Conservation (phyloP, 1,140 invertebrate species). For the Octopus bimaculoides region DNA sequence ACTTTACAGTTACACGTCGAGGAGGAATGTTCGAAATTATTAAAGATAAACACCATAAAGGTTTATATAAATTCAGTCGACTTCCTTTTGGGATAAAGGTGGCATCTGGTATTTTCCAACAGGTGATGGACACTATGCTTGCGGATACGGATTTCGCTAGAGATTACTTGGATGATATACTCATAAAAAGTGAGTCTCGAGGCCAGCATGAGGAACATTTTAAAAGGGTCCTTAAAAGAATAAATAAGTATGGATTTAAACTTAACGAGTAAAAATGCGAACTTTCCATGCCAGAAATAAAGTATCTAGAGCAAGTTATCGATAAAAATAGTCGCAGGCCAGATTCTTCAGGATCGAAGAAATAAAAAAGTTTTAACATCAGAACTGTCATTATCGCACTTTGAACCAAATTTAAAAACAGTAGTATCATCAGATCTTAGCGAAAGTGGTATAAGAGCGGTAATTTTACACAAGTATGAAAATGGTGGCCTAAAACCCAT, state of each 20-base stretch:
- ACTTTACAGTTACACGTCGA: neutral
- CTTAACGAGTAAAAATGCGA: neutral
- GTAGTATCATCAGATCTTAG: neutral
- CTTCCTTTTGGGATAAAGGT: neutral
- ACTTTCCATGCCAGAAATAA: neutral
- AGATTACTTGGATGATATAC: neutral
- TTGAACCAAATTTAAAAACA: neutral
- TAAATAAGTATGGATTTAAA: neutral
- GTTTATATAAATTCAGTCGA: neutral
- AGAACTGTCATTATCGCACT: neutral
- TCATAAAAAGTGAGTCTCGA: neutral
- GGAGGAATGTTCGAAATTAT: neutral
- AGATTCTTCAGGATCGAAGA: neutral
- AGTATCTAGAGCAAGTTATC: neutral
- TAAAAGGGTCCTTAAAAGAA: neutral
- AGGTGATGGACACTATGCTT: neutral
- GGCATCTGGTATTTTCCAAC: neutral
- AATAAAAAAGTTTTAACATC: neutral
- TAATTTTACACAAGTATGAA: neutral
- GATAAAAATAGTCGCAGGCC: neutral
- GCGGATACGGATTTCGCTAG: neutral
- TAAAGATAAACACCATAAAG: neutral
- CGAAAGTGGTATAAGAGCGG: neutral
- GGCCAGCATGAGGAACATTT: neutral
- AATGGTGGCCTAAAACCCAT: conserved; percentile 38